A percentile compares a stretch with the other conserved stretches of the same genome.
Conservation (phyloP, 2,888 invertebrate genomes). For the Poecilus cupreus region DNA sequence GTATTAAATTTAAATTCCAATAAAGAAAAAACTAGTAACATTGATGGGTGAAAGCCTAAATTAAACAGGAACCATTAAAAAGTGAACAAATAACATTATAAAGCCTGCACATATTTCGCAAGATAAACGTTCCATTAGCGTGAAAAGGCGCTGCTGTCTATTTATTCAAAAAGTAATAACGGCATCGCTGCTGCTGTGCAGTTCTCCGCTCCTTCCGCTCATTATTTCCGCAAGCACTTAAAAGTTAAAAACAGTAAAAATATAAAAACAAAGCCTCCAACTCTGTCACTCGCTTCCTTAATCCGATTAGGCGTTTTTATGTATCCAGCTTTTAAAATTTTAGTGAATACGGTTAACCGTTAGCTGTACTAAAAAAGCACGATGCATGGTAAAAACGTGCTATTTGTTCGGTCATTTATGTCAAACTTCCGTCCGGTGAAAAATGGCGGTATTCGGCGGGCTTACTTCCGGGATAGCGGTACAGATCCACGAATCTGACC, state of each 20-base stretch:
- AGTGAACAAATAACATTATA: neutral
- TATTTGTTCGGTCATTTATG: constrained; percentile 52
- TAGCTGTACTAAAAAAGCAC: constrained; percentile 36
- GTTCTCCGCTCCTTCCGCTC: neutral
- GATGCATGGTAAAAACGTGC: constrained; percentile 36
- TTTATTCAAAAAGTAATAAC: constrained; percentile 41
- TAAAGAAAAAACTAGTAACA: too few relatives aligned
- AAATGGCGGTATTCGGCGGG: neutral
- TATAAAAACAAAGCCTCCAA: constrained; percentile 39
- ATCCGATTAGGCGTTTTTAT: constrained; percentile 53
- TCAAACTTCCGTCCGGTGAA: constrained; percentile 39
- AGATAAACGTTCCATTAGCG: neutral
- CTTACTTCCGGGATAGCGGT: constrained; percentile 10
- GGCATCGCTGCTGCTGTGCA: neutral
- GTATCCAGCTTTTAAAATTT: constrained; percentile 42
- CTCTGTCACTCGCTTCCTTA: constrained; percentile 25
- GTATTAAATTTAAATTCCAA: too few relatives aligned
- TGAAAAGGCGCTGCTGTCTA: neutral
- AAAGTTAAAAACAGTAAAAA: constrained; percentile 49
- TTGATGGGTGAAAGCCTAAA: too few relatives aligned
- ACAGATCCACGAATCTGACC: neutral
- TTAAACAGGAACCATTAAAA: too few relatives aligned
- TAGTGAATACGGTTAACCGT: constrained; percentile 40
- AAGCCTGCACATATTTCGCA: neutral
- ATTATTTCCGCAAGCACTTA: constrained; percentile 46